Percentiles rank a stretch among this genome's conserved stretches.
Conservation (phyloP, 2,113 vertebrate genomes). For the Natator depressus region DNA sequence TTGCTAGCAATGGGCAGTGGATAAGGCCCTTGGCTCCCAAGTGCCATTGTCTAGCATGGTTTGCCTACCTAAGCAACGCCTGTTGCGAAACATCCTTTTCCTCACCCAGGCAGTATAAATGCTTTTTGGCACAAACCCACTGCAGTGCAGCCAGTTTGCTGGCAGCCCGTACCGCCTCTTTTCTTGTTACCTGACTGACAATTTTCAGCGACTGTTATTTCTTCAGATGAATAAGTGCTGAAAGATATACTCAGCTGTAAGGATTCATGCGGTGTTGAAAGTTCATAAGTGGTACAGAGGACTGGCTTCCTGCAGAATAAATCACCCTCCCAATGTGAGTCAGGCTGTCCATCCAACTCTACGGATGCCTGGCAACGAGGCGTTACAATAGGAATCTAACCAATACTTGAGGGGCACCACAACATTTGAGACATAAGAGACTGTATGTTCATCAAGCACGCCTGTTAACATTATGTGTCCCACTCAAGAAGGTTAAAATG, state of each 20-base stretch:
- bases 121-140: not conserved
- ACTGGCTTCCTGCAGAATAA: not conserved
- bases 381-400: not conserved
- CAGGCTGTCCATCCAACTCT: not conserved
- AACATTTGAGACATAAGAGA: conserved; percentile 2
- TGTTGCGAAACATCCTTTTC: not conserved
- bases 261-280: not conserved
- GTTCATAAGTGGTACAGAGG: not conserved
- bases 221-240: not conserved
- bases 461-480: not conserved
- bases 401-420: not conserved
- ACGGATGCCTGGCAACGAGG: conserved; percentile 49
- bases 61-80: not conserved
- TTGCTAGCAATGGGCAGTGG: not conserved
- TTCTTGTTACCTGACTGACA: not conserved
- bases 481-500: not conserved
- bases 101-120: not conserved
- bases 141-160: not conserved
- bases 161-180: conserved; percentile 9
- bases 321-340: not conserved
- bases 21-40: not conserved
- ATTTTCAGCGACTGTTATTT: not conserved
- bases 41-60: not conserved
- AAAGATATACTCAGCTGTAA: not conserved
- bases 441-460: not conserved